phyloP scores from a whole-genome alignment of 30 jellyfish, hydroid and myxozoan genomes.

The Cassiopea xamachana region DNA sequence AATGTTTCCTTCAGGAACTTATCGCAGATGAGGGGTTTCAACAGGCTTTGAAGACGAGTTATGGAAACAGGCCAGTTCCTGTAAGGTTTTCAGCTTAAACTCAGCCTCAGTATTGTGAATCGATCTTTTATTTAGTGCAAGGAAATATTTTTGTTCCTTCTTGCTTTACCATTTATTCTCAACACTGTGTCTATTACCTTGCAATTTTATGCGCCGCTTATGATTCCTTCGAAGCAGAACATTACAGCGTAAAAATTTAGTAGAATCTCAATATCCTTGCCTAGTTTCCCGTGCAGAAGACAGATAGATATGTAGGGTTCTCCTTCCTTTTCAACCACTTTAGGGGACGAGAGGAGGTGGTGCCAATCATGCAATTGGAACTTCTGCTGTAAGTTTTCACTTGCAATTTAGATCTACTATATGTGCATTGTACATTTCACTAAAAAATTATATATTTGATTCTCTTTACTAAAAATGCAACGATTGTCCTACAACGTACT shows the following conservation, averaged over 20 bases:
- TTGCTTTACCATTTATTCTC: too few relatives aligned
- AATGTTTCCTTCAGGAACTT: conserved; percentile 64
- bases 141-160: too few relatives aligned
- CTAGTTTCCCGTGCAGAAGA: background rate
- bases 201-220: too few relatives aligned
- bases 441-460: too few relatives aligned
- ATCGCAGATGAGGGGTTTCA: conserved; percentile 98
- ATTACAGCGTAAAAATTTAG: too few relatives aligned
- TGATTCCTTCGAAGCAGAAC: too few relatives aligned
- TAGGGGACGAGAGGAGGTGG: conserved; percentile 90
- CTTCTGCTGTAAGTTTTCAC: conserved; percentile 70
- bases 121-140: too few relatives aligned
- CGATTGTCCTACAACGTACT: too few relatives aligned
- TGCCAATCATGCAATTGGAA: conserved; percentile 65
- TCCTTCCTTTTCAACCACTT: background rate
- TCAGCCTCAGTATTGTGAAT: background rate
- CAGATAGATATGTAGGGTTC: background rate
- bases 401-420: background rate
- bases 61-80: conserved; percentile 90
- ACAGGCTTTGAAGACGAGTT: conserved; percentile 95
- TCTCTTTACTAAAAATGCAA: too few relatives aligned
- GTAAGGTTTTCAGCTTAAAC: conserved; percentile 34
- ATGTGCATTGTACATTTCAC: too few relatives aligned
- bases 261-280: too few relatives aligned
- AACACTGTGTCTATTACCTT: too few relatives aligned